Base-by-base conservation (phyloP, 2,888 invertebrate genomes). In the Lysandra bellargus region DNA sequence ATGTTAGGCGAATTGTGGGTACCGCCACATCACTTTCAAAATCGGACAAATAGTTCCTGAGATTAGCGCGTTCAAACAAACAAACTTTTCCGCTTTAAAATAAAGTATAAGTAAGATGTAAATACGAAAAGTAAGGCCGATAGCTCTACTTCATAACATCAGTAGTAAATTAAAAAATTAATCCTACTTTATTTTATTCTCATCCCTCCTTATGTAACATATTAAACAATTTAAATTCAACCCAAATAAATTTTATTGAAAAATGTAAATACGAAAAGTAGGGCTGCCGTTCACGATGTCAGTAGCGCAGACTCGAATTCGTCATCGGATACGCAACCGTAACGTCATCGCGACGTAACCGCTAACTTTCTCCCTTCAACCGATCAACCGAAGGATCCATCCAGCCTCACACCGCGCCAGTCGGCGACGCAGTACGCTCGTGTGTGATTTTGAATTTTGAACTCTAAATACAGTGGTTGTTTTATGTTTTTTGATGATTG, bases 261-360 rank as follows among this genome's bases (percentile, higher is more conserved):
- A 49, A 74, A 74, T 74, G 79, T 80, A 80, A 80, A 82, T 57
- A 79, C 7, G 77, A 80, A 87, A 93, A 92, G 89, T 92, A 86
- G 92, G 87, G 84, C 91, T 87, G 82, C 85, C 88, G 90, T 88
- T 90, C 88, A 93, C 90, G 86, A 91, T 93, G 93, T 93, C 92
- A 94, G 92, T 93, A 87, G 93, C 88, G 85, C 91, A 88, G 86
- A 88, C 88, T 88, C 88, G 89, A 91, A 89, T 92, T 92, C 92
- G 93, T 93, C 94, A 91, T 89, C 90, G 92, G 88, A 91, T 90
- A 92, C 94, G 93, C 93, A 94, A 94, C 89, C 90, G 89, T 87
- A 89, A 90, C 93, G 93, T 94, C 93, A 93, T 92, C 92, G 87
- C 85, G 84, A 93, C 93, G 94, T 94, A 94, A 94, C 93, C 91